Base-by-base conservation (phyloP, 2,797 vertebrate species). In the Sebastes itinus region DNA sequence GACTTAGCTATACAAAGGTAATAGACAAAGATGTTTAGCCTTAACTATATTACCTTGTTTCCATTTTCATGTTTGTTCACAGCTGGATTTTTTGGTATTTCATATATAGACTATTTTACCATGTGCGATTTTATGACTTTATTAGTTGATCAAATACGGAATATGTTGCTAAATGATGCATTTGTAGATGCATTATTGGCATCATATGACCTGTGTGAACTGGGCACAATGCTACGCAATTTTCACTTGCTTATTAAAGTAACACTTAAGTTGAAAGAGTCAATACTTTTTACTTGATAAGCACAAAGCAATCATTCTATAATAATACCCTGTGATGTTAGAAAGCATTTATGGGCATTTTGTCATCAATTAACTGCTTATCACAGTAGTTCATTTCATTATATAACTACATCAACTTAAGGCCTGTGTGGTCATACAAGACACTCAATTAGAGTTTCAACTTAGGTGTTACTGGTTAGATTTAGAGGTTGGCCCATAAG, bases 31-130 rank as follows among this genome's bases (percentile, higher is more conserved):
- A 96, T 95, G 95, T 95, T 96, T 96, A 96, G 94, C 97, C 97
- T 97, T 97, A 97, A 97, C 91, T 95, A 94, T 96, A 95, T 96
- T 96, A 95, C 95, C 93, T 96, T 88, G 90, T 95, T 96, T 96
- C 91, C 94, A 93, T 95, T 96, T 95, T 77, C 89, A 91, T 81
- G 86, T 95, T 94, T 90, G 88, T 92, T 93, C 89, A 94, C 91
- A 89, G 92, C 91, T 93, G 94, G 92, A 91, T 94, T 96, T 64
- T 94, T 95, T 91, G 92, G 89, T 94, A 93, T 94, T 95, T 95
- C 94, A 94, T 89, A 92, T 93, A 90, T 90, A 92, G 85, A 92
- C 87, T 94, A 91, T 90, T 94, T 95, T 93, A 87, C 89, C 90
- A 93, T 93, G 89, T 94, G 83, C 86, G 60, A 92, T 89, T 92